These are phyloP conservation scores for Myrmophylax atrothorax DNA, from an alignment of 2,113 vertebrate species.

Conservation along the genomic window DNA sequence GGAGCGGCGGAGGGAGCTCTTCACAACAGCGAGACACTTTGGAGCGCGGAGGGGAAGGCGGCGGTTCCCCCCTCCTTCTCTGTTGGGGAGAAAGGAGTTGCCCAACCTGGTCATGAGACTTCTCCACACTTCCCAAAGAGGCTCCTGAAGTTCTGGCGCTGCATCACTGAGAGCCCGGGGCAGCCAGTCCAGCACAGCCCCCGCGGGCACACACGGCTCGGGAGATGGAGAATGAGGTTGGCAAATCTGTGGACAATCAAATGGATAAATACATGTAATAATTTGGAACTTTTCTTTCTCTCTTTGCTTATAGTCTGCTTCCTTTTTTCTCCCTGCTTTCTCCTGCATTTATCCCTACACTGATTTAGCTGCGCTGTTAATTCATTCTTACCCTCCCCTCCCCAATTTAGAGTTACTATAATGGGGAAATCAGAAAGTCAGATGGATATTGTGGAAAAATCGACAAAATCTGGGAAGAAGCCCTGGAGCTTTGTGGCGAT, in stretches of 20 bases:
- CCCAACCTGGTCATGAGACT: slow-evolving; percentile 58
- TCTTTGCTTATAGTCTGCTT: background rate
- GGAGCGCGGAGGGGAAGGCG: background rate
- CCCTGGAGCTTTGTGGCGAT: slow-evolving; percentile 81
- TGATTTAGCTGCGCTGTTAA: background rate
- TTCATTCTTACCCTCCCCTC: slow-evolving; percentile 31
- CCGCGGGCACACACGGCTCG: background rate
- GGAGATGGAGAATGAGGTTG: slow-evolving; percentile 71
- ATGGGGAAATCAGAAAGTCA: slow-evolving; percentile 93
- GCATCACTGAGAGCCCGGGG: background rate
- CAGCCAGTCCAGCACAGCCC: background rate
- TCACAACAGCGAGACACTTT: fast-evolving
- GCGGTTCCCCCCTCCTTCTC: background rate
- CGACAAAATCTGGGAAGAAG: slow-evolving; percentile 78
- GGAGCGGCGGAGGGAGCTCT: background rate
- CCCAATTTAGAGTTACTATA: slow-evolving; percentile 73
- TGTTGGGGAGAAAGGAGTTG: slow-evolving; percentile 28
- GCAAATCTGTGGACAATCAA: slow-evolving; percentile 74
- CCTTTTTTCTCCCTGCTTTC: background rate
- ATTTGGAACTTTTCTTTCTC: slow-evolving; percentile 25
- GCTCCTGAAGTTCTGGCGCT: slow-evolving; percentile 10
- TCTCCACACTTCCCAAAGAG: background rate
- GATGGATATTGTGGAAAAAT: slow-evolving; percentile 91
- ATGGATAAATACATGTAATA: slow-evolving; percentile 79
- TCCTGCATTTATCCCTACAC: background rate